Percentiles rank a stretch among this genome's conserved stretches.
Evolutionary conservation across 2,888 invertebrate species (phyloP).

Genomic region (Augochlorella aurata): DNA sequence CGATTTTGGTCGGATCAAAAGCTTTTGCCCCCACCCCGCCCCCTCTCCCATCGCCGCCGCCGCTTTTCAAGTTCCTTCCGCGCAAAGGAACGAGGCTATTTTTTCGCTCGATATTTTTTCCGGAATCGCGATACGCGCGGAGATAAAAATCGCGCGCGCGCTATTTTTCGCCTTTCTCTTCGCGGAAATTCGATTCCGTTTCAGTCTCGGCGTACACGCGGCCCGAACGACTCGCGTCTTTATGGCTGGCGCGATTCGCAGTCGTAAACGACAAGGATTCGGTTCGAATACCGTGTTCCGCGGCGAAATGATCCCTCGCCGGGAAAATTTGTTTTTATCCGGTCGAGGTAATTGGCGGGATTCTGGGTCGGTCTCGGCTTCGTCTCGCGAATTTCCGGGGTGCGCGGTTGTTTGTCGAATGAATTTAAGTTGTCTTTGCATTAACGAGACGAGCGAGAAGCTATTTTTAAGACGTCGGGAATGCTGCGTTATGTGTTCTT

Average conservation of each 20-base stretch:
- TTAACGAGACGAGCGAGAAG: too few relatives aligned
- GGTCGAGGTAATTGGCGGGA: background rate
- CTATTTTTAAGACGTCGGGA: too few relatives aligned
- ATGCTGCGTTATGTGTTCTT: too few relatives aligned
- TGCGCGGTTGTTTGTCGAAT: too few relatives aligned
- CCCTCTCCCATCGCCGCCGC: background rate
- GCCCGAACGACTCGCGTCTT: slow-evolving; percentile 2
- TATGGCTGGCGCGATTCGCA: background rate
- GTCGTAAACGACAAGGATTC: background rate
- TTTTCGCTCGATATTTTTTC: background rate
- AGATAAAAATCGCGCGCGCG: background rate
- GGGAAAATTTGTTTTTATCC: background rate
- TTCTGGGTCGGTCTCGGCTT: background rate
- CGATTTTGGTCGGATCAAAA: slow-evolving; percentile 36
- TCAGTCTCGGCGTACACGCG: background rate
- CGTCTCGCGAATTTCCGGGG: background rate
- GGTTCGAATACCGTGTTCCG: background rate
- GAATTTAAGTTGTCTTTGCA: too few relatives aligned
- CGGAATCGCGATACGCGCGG: background rate
- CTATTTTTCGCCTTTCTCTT: background rate
- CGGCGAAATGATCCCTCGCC: background rate
- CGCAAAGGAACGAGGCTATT: background rate
- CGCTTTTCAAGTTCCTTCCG: background rate
- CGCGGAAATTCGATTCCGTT: slow-evolving; percentile 9
- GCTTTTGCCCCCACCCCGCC: background rate